These are phyloP conservation scores for Nycteola revayana DNA, from an alignment of 2,888 invertebrate species.

Conservation along the genomic window DNA sequence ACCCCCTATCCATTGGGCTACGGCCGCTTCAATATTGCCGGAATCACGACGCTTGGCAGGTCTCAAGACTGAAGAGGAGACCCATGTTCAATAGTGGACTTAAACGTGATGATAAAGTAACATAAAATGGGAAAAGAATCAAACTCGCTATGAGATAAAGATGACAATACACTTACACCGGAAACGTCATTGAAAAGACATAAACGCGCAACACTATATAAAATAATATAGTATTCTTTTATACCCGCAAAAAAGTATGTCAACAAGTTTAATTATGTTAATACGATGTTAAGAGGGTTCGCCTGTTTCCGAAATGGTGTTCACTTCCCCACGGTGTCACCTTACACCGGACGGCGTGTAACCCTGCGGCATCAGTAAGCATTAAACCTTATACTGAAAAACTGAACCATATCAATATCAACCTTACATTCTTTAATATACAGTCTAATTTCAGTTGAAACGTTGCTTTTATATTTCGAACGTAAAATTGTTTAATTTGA, in stretches of 20 bases:
- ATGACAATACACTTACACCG: constrained; percentile 23
- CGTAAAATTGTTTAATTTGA: constrained; percentile 28
- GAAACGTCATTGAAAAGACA: constrained; percentile 51
- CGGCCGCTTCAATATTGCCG: too few relatives aligned
- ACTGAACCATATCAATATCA: constrained; percentile 17
- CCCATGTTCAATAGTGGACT: too few relatives aligned
- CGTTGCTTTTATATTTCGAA: constrained; percentile 29
- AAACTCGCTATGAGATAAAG: constrained; percentile 1
- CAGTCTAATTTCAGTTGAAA: constrained; percentile 30
- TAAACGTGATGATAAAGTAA: too few relatives aligned
- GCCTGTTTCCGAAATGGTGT: constrained; percentile 47
- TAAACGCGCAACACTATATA: constrained; percentile 44
- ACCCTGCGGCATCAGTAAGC: constrained; percentile 52
- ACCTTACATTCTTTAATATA: constrained; percentile 23
- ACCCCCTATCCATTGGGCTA: too few relatives aligned
- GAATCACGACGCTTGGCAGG: too few relatives aligned
- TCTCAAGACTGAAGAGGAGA: too few relatives aligned
- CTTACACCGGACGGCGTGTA: constrained; percentile 73
- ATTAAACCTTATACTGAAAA: constrained; percentile 34
- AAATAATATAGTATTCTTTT: constrained; percentile 5
- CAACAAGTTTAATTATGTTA: constrained; percentile 33
- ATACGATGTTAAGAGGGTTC: constrained; percentile 37
- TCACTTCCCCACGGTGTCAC: constrained; percentile 73
- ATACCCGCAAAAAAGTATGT: constrained; percentile 9
- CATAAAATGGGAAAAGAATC: too few relatives aligned